These are phyloP conservation scores for Diorhabda carinulata DNA, from an alignment of 1,140 invertebrate genomes.

Conservation along the genomic window DNA sequence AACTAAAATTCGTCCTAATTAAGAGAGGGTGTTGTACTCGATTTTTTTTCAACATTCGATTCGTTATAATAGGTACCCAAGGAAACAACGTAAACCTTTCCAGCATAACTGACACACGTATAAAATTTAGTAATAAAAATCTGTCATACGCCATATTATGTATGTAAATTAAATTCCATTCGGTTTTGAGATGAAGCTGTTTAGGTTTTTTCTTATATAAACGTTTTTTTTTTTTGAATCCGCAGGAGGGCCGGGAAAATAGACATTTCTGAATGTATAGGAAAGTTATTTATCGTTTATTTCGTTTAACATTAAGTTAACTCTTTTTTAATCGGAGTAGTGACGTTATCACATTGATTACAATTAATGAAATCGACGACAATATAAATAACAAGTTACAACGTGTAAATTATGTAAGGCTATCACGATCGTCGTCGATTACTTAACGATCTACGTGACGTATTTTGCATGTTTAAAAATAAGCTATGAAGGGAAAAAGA, in stretches of 20 bases:
- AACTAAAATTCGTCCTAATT: background rate
- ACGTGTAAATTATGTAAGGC: too few species aligned
- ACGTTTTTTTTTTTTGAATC: background rate
- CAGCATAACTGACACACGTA: background rate
- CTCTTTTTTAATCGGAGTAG: too few species aligned
- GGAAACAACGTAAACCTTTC: background rate
- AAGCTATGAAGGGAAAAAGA: too few species aligned
- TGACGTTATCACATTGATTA: too few species aligned
- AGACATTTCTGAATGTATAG: background rate
- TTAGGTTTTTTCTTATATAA: background rate
- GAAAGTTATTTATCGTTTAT: background rate
- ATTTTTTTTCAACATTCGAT: too few species aligned
- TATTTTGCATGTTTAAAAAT: too few species aligned
- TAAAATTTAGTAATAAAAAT: constrained; percentile 3
- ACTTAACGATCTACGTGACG: too few species aligned
- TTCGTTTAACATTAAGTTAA: too few species aligned
- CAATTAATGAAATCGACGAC: too few species aligned
- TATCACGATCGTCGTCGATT: too few species aligned
- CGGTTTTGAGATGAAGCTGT: background rate
- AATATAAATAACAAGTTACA: too few species aligned
- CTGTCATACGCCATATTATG: background rate
- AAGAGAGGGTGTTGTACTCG: background rate
- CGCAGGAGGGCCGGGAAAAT: background rate
- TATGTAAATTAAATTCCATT: constrained; percentile 3
- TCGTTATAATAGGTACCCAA: too few species aligned